These are phyloP conservation scores for Neodon shergylaensis DNA, from an alignment of 2,113 vertebrate genomes.

Conservation along the genomic window DNA sequence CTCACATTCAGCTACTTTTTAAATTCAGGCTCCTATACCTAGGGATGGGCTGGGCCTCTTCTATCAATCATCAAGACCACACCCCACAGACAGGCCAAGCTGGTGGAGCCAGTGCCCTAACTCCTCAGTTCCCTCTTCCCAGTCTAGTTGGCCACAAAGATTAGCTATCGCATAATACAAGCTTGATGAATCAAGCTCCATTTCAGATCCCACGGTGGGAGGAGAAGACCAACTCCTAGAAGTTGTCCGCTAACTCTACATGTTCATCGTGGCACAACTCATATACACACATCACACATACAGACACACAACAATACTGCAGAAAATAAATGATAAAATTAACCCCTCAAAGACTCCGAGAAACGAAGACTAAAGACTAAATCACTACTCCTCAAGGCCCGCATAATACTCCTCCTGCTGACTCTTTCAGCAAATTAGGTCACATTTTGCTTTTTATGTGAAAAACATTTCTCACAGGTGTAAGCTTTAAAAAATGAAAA, in stretches of 20 bases:
- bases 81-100: background rate
- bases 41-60: background rate
- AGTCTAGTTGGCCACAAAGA: background rate
- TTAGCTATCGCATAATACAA: background rate
- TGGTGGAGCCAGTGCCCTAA: background rate
- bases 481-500: slow-evolving; percentile 5
- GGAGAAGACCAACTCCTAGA: background rate
- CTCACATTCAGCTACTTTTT: background rate
- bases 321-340: background rate
- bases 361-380: background rate
- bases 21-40: background rate
- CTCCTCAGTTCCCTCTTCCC: background rate
- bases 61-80: background rate
- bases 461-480: background rate
- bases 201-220: background rate
- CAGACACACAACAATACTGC: background rate
- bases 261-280: background rate
- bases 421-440: background rate
- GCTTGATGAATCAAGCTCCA: background rate
- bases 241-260: too few relatives aligned
- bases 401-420: background rate
- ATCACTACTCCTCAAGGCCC: background rate
- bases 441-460: background rate
- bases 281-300: background rate
- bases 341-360: background rate